Evolutionary conservation across 2,113 vertebrate species (phyloP).

Genomic region (Holacanthus passer): DNA sequence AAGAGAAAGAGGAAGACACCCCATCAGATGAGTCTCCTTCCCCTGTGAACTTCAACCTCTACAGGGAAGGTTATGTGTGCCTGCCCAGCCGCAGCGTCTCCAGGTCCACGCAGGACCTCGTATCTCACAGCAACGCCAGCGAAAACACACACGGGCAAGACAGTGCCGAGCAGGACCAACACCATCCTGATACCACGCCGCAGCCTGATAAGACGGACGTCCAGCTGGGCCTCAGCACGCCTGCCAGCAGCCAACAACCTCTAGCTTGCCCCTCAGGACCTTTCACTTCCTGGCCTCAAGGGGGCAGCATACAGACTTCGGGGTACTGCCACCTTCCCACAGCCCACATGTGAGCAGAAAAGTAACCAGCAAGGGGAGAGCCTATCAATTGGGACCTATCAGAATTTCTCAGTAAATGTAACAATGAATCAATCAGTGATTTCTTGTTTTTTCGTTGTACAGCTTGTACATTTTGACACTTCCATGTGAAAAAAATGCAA

Average conservation of each 20-base stretch:
- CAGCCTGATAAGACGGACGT: not conserved
- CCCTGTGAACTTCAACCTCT: not conserved
- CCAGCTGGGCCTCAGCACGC: not conserved
- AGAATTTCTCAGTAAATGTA: not conserved
- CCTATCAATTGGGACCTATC: not conserved
- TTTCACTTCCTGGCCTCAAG: constrained; percentile 51
- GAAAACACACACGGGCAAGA: not conserved
- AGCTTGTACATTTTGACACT: constrained; percentile 10
- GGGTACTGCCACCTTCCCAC: constrained; percentile 70
- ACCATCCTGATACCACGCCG: not conserved
- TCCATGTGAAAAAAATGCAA: not conserved
- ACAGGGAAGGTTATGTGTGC: constrained; percentile 48
- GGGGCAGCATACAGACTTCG: constrained; percentile 21
- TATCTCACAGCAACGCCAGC: not conserved
- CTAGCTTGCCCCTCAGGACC: constrained; percentile 3
- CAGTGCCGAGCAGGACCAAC: constrained; percentile 2
- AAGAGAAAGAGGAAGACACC: not conserved
- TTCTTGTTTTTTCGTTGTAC: not conserved
- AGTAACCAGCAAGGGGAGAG: not conserved
- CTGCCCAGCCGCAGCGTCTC: constrained; percentile 49
- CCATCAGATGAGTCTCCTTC: not conserved
- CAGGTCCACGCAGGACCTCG: constrained; percentile 62
- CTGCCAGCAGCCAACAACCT: not conserved
- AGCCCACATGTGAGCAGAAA: not conserved
- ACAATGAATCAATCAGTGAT: not conserved